A percentile compares a stretch with the other conserved stretches of the same genome.
phyloP scores from a whole-genome alignment of 2,888 invertebrate genomes.

The Phyllotreta cruciferae region DNA sequence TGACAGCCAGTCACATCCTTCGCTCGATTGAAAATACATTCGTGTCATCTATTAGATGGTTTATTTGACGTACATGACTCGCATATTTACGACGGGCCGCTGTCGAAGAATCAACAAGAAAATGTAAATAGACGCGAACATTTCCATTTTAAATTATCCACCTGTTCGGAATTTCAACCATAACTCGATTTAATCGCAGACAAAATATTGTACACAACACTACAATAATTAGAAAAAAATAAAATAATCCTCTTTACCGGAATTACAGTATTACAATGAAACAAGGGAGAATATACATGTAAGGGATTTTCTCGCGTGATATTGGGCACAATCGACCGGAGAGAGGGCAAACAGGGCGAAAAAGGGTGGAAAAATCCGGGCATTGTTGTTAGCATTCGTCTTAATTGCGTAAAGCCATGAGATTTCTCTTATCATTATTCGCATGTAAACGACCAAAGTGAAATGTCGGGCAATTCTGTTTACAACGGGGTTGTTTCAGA shows the following conservation, averaged over 20 bases:
- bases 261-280: conserved; percentile 50
- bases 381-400: conserved; percentile 47
- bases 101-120: too few relatives aligned
- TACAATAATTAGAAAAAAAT: not conserved
- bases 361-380: conserved; percentile 20
- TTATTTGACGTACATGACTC: too few relatives aligned
- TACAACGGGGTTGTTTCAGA: conserved; percentile 26
- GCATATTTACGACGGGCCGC: too few relatives aligned
- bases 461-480: conserved; percentile 49
- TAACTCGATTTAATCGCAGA: not conserved
- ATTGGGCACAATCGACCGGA: conserved; percentile 26
- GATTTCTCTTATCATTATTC: conserved; percentile 55
- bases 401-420: conserved; percentile 52
- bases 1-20: too few relatives aligned
- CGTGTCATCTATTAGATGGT: too few relatives aligned
- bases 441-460: conserved; percentile 51
- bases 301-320: conserved; percentile 51
- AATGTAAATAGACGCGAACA: too few relatives aligned
- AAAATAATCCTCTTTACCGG: conserved; percentile 17
- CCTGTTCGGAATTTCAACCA: conserved; percentile 2
- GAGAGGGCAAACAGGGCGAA: not conserved
- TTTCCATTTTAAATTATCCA: not conserved
- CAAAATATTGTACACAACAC: too few relatives aligned
- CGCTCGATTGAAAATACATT: too few relatives aligned
- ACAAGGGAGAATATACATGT: conserved; percentile 51